These are phyloP conservation scores for Lutra lutra DNA, from an alignment of 2,797 vertebrate species.

Conservation along the genomic window DNA sequence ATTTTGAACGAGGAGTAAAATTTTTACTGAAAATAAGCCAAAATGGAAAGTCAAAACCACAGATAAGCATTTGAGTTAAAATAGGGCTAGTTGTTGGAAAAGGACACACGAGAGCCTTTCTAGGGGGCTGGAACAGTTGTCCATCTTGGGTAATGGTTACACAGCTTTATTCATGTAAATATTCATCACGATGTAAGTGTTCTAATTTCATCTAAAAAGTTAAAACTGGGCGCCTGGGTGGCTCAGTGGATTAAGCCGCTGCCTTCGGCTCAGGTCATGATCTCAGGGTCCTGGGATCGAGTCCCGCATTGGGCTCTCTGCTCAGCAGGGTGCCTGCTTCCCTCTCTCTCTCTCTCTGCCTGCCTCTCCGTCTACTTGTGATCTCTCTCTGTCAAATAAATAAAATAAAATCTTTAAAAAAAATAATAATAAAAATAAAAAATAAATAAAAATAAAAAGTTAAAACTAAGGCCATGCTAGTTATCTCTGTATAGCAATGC, in stretches of 20 bases:
- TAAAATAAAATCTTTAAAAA: too few relatives aligned
- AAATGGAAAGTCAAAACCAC: neutral
- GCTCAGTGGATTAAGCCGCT: too few relatives aligned
- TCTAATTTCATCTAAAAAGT: neutral
- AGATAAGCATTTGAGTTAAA: slow-evolving; percentile 17
- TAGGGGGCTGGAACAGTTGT: neutral
- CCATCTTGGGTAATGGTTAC: neutral
- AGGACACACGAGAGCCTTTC: neutral
- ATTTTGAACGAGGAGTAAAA: neutral
- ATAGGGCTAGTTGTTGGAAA: neutral
- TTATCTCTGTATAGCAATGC: neutral
- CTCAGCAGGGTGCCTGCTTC: too few relatives aligned
- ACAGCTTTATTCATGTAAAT: slow-evolving; percentile 5
- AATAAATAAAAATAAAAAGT: too few relatives aligned
- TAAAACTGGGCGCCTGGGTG: too few relatives aligned
- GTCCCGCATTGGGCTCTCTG: too few relatives aligned
- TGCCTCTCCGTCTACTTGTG: too few relatives aligned
- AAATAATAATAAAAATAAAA: too few relatives aligned
- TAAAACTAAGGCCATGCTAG: neutral
- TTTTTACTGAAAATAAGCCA: slow-evolving; percentile 38
- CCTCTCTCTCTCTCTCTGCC: too few relatives aligned
- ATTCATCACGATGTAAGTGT: neutral
- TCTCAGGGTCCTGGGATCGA: too few relatives aligned
- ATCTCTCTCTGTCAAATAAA: too few relatives aligned
- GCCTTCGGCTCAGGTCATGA: too few relatives aligned